Evolutionary conservation across 1,140 invertebrate genomes (phyloP).

Genomic region (Drosophila nigrodunni): DNA sequence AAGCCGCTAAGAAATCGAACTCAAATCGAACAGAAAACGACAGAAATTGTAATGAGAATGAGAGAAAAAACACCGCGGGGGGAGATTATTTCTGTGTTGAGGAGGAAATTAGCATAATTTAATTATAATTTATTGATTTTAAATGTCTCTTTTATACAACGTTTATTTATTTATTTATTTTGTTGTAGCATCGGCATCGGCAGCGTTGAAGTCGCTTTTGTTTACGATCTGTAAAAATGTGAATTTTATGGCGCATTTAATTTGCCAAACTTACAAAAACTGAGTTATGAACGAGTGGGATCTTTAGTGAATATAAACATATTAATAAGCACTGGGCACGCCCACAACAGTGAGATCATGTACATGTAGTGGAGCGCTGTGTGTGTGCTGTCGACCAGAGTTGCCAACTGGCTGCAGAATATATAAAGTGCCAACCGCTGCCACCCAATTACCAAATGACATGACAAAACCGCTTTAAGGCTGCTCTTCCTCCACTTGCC

Average conservation of each 20-base stretch:
- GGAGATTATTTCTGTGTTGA: constrained; percentile 31
- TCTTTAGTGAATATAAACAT: constrained; percentile 15
- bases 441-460: constrained; percentile 84
- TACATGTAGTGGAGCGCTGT: constrained; percentile 21
- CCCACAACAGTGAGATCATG: constrained; percentile 51
- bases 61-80: constrained; percentile 69
- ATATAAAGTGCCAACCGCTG: constrained; percentile 84
- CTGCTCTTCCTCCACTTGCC: constrained; percentile 9
- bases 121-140: constrained; percentile 83
- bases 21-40: constrained; percentile 44
- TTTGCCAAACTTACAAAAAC: constrained; percentile 57
- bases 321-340: constrained; percentile 16
- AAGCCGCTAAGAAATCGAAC: constrained; percentile 47
- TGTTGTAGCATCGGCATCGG: constrained; percentile 40
- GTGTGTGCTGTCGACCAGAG: constrained; percentile 18
- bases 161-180: not conserved
- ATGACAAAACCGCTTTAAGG: constrained; percentile 84
- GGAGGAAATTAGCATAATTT: constrained; percentile 77
- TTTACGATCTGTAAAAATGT: constrained; percentile 82
- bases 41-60: constrained; percentile 51
- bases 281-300: constrained; percentile 47
- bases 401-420: constrained; percentile 69
- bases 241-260: constrained; percentile 75
- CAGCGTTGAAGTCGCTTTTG: constrained; percentile 74
- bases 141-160: constrained; percentile 67